Conservation (phyloP, 1,140 invertebrate species). For the Manduca sexta region DNA sequence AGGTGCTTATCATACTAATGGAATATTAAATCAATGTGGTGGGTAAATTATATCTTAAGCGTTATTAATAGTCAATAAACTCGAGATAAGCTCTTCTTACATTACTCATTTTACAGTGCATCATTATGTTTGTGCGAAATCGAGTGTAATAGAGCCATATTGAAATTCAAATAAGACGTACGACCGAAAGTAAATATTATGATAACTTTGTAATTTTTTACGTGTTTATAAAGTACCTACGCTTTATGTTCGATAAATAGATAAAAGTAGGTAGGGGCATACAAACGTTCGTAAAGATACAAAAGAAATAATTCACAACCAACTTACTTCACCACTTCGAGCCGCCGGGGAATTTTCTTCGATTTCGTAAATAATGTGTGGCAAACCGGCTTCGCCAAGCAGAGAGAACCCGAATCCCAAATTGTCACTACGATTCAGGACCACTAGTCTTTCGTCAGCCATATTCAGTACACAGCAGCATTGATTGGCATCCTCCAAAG, state of each 20-base stretch:
- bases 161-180: no score
- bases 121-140: no score
- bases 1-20: no score
- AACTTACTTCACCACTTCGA: conserved; percentile 88
- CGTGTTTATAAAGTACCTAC: no score
- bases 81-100: no score
- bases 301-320: not conserved
- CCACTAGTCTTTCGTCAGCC: conserved; percentile 90
- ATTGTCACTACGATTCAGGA: conserved; percentile 86
- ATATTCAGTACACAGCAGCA: conserved; percentile 77
- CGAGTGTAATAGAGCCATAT: no score
- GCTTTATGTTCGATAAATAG: not conserved
- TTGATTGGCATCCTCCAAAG: conserved; percentile 56
- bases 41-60: no score
- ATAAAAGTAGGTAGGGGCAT: conserved; percentile 14
- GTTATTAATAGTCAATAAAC: no score
- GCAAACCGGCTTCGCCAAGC: conserved; percentile 88
- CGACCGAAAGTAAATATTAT: no score
- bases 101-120: no score
- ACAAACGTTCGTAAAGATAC: not conserved
- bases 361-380: conserved; percentile 93
- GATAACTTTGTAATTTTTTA: no score
- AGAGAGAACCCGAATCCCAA: conserved; percentile 91
- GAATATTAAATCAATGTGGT: no score
- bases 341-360: conserved; percentile 92